Evolutionary conservation across 2,113 vertebrate species (phyloP).

Genomic region (Aphelocoma coerulescens): DNA sequence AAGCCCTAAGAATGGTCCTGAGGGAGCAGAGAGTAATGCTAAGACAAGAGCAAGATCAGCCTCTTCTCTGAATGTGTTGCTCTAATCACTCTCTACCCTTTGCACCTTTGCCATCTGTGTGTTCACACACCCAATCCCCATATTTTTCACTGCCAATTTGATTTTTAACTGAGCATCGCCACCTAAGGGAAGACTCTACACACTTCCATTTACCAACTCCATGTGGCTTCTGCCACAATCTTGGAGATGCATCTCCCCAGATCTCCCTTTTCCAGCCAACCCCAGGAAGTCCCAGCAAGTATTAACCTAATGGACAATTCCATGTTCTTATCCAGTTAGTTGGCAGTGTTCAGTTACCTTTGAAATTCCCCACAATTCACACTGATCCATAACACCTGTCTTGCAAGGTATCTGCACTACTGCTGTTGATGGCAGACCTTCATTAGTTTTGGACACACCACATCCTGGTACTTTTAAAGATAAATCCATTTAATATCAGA

Average conservation of each 20-base stretch:
- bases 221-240: background rate
- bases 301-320: background rate
- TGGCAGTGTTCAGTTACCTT: background rate
- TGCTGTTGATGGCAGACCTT: background rate
- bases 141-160: background rate
- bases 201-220: background rate
- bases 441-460: background rate
- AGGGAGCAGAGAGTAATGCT: background rate
- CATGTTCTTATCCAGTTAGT: background rate
- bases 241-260: background rate
- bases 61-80: background rate
- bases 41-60: background rate
- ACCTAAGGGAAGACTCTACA: background rate
- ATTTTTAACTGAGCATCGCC: background rate
- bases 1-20: background rate
- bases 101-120: background rate
- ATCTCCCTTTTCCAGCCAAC: background rate
- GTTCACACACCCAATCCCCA: accelerated
- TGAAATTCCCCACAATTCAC: background rate
- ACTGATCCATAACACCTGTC: background rate
- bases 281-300: background rate
- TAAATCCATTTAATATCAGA: background rate
- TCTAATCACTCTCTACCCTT: background rate
- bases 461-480: background rate
- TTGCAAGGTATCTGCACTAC: background rate